Evolutionary conservation across 2,888 invertebrate species (phyloP).

Genomic region (Drosophila mayaguana): DNA sequence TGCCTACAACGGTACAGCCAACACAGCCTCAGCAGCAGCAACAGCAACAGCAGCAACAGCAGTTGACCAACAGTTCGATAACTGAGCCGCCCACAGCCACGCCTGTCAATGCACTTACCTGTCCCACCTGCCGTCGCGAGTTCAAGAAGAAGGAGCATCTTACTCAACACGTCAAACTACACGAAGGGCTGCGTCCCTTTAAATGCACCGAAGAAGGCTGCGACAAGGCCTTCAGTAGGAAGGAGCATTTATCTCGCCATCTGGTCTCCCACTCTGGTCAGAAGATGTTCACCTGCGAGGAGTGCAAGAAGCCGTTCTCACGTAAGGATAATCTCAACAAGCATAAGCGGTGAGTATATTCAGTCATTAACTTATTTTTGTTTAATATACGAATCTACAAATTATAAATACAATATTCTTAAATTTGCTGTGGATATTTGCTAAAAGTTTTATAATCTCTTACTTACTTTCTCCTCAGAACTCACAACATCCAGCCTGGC

Average conservation of each 20-base stretch:
- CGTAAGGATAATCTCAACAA: slow-evolving; percentile 85
- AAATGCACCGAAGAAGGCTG: slow-evolving; percentile 87
- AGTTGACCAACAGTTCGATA: slow-evolving; percentile 2
- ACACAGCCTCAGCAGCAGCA: slow-evolving; percentile 3
- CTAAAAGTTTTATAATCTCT: neutral
- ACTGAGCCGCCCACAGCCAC: slow-evolving; percentile 29
- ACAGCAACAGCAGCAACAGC: slow-evolving; percentile 23
- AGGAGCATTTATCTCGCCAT: slow-evolving; percentile 89
- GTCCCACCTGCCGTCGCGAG: slow-evolving; percentile 87
- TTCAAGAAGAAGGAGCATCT: slow-evolving; percentile 90
- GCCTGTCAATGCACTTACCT: slow-evolving; percentile 33
- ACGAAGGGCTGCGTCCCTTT: slow-evolving; percentile 89
- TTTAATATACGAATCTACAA: too few relatives aligned
- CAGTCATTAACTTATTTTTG: too few relatives aligned
- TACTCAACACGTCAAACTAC: slow-evolving; percentile 89
- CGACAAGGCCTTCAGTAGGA: slow-evolving; percentile 89
- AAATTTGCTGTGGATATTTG: too few relatives aligned
- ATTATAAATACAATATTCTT: too few relatives aligned
- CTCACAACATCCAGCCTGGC: slow-evolving; percentile 75
- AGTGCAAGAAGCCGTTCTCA: slow-evolving; percentile 87
- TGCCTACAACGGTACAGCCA: slow-evolving; percentile 22
- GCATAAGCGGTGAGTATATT: slow-evolving; percentile 81
- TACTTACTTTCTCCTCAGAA: slow-evolving; percentile 61
- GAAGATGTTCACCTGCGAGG: slow-evolving; percentile 88
- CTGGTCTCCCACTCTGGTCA: slow-evolving; percentile 89